Evolutionary conservation across 2,797 vertebrate genomes (phyloP), one percentile per base, ranked within the genome.

Genomic region (Acridotheres tristis): DNA sequence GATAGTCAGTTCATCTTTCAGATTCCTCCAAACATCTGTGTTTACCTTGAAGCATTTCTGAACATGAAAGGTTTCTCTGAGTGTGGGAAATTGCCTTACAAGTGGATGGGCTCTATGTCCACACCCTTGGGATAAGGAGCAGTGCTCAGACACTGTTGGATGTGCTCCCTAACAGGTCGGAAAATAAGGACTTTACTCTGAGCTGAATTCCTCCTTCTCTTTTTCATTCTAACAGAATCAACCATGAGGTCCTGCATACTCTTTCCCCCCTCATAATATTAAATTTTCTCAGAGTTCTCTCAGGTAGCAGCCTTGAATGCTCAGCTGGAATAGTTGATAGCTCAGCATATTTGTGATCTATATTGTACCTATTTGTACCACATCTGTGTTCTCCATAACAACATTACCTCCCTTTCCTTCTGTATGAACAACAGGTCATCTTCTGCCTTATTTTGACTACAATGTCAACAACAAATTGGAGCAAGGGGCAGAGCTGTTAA

Each of bases 111-210:
- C 58, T 18, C 1, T 0, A 5, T 74, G 47, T 13, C 32, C 1
- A 0, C 14, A 26, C 22, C 32, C 22, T 7, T 30, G 53, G 22
- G 14, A 29, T n/a, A 5, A 4, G 22, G 25, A 65, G 55, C 25
- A 40, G 15, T 19, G 45, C 55, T 57, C 65, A 73, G 47, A 21
- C 16, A 8, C 34, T 25, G 25, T 20, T 17, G 16, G 34, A 47
- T 50, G 16, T 16, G 5, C 1, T 3, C 12, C 53, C n/a, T 21
- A 6, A 2, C 0, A 1, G 16, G 7, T 25, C 42, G 66, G 10
- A 18, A 36, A 16, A 59, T 7, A 22, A 36, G 11, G 21, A 14
- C 20, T 65, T 84, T 27, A 38, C 53, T 71, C 38, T 36, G 43
- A 71, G 21, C 40, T 59, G n/a, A 50, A n/a, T 36, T 43, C 21